A percentile compares a stretch with the other conserved stretches of the same genome.
phyloP scores from a whole-genome alignment of 2,797 vertebrate genomes.

The Sorex maritimensis region DNA sequence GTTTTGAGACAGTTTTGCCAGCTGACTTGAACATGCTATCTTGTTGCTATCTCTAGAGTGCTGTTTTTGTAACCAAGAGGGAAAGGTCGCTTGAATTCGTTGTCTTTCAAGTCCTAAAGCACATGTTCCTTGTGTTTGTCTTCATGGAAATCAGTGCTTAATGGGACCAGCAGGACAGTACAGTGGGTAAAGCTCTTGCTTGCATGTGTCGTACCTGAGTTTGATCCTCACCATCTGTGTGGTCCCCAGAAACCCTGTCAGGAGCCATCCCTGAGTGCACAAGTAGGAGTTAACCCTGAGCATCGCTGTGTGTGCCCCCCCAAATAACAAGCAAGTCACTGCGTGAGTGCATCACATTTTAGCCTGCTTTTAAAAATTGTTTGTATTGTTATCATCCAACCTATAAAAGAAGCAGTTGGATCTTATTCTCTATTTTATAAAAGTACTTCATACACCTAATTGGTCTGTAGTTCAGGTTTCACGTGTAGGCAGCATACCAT shows the following conservation, averaged over 20 bases:
- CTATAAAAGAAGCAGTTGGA: not conserved
- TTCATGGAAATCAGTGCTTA: slow-evolving; percentile 46
- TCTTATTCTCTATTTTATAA: slow-evolving; percentile 65
- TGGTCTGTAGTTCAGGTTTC: not conserved
- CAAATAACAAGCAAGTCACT: not conserved
- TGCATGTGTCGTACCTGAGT: no score
- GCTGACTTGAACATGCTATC: slow-evolving; percentile 54
- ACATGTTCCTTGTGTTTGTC: slow-evolving; percentile 37
- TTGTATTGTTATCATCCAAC: not conserved
- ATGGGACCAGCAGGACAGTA: not conserved
- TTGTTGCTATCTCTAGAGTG: slow-evolving; percentile 79
- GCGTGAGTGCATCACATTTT: slow-evolving; percentile 17
- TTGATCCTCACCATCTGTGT: no score
- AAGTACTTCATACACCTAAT: not conserved
- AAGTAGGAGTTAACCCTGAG: no score
- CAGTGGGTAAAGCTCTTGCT: not conserved
- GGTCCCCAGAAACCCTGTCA: no score
- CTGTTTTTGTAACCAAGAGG: slow-evolving; percentile 75
- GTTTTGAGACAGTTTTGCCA: slow-evolving; percentile 75
- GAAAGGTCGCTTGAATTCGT: slow-evolving; percentile 70
- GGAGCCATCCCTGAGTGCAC: no score
- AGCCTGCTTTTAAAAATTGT: not conserved
- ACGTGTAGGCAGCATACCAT: not conserved
- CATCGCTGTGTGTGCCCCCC: not conserved
- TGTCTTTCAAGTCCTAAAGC: slow-evolving; percentile 53